Evolutionary conservation across 35 echinoderm and acorn worm species (phyloP).

Genomic region (Heliocidaris tuberculata): DNA sequence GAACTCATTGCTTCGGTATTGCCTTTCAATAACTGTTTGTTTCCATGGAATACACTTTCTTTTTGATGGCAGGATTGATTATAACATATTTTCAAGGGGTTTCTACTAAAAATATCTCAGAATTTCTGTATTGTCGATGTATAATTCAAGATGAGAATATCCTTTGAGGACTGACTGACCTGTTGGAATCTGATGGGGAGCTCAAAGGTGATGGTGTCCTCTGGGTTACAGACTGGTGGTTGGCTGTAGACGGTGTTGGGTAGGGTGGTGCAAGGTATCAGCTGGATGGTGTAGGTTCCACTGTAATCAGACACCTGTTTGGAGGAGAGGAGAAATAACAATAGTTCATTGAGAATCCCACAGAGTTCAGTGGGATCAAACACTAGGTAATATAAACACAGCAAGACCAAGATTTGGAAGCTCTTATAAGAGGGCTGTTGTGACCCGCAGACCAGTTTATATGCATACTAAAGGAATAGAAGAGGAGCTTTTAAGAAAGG

Average conservation of each 20-base stretch:
- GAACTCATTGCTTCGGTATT: too few relatives aligned
- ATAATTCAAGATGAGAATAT: neutral
- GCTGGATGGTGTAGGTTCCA: slow-evolving; percentile 86
- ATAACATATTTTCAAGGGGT: neutral
- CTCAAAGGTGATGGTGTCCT: slow-evolving; percentile 86
- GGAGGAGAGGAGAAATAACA: slow-evolving; percentile 20
- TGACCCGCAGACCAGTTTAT: neutral
- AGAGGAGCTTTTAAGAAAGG: neutral
- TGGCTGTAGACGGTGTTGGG: slow-evolving; percentile 75
- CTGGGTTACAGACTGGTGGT: slow-evolving; percentile 87
- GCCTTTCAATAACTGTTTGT: too few relatives aligned
- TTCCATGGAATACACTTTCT: too few relatives aligned
- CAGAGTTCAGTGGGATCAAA: too few relatives aligned
- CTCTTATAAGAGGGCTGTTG: neutral
- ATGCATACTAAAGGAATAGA: neutral
- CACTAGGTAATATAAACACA: too few relatives aligned
- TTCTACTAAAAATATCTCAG: neutral
- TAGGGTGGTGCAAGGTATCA: slow-evolving; percentile 88
- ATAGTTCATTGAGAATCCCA: neutral
- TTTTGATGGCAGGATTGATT: too few relatives aligned
- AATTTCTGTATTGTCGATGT: neutral
- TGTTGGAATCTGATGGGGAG: slow-evolving; percentile 98
- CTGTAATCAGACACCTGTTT: slow-evolving; percentile 95
- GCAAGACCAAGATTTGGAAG: neutral
- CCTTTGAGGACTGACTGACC: slow-evolving; percentile 32